phyloP scores from a whole-genome alignment of 2,113 vertebrate genomes.

The Montifringilla adamsi region DNA sequence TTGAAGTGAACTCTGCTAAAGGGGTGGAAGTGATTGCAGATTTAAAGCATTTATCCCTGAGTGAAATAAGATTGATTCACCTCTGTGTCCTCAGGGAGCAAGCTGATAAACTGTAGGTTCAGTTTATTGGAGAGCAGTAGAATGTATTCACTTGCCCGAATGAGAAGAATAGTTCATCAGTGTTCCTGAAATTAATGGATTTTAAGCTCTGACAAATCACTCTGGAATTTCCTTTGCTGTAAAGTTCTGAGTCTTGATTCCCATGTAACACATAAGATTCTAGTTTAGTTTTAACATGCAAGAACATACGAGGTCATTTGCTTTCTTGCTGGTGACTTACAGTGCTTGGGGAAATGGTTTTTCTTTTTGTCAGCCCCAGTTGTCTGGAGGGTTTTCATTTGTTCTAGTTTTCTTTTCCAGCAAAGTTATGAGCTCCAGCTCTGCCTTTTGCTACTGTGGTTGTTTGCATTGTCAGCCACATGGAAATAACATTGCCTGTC shows the following conservation, averaged over 20 bases:
- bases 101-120: background rate
- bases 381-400: background rate
- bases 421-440: background rate
- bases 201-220: slow-evolving; percentile 5
- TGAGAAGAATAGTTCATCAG: background rate
- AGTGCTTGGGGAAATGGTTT: background rate
- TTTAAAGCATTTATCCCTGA: background rate
- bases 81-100: background rate
- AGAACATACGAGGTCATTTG: background rate
- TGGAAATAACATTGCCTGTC: background rate
- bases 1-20: background rate
- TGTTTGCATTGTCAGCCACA: background rate
- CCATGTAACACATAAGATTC: background rate
- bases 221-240: slow-evolving; percentile 22
- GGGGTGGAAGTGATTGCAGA: background rate
- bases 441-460: background rate
- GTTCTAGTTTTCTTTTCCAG: background rate
- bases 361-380: background rate
- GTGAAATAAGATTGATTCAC: background rate
- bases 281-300: background rate
- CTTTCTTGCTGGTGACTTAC: background rate
- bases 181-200: background rate
- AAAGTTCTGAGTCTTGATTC: background rate
- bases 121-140: background rate
- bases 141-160: background rate